phyloP scores from a whole-genome alignment of 2,797 vertebrate species.

The Gallirallus australis region DNA sequence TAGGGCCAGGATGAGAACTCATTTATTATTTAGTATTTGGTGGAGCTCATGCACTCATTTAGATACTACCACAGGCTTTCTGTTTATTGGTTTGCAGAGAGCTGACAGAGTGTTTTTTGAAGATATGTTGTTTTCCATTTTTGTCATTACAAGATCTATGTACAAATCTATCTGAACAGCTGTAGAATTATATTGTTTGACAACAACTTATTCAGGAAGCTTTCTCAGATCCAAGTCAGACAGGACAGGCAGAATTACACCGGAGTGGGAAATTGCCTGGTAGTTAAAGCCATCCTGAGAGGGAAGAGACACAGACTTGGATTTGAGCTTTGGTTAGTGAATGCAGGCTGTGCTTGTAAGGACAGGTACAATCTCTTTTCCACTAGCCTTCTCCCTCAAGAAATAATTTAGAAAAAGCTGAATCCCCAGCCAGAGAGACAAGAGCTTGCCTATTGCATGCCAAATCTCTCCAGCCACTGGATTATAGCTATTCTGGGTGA shows the following conservation, averaged over 20 bases:
- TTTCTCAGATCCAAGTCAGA: background rate
- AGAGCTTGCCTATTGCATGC: background rate
- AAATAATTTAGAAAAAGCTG: background rate
- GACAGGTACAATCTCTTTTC: background rate
- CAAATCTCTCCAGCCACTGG: background rate
- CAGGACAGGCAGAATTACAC: background rate
- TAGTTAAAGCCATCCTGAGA: background rate
- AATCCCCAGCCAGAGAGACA: background rate
- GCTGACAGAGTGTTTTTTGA: background rate
- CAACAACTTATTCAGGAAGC: background rate
- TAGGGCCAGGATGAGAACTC: background rate
- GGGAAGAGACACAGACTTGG: background rate
- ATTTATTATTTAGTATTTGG: background rate
- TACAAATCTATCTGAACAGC: background rate
- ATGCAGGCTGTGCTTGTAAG: background rate
- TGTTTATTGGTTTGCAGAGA: background rate
- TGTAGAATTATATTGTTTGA: background rate
- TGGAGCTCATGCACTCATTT: background rate
- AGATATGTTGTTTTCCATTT: background rate
- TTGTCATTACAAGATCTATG: background rate
- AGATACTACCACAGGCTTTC: background rate
- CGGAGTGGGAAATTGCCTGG: background rate
- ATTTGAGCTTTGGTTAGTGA: background rate
- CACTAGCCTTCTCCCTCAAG: background rate
- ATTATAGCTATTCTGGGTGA: background rate